Conservation (phyloP, 2,113 vertebrate genomes). For the Clupea harengus region DNA sequence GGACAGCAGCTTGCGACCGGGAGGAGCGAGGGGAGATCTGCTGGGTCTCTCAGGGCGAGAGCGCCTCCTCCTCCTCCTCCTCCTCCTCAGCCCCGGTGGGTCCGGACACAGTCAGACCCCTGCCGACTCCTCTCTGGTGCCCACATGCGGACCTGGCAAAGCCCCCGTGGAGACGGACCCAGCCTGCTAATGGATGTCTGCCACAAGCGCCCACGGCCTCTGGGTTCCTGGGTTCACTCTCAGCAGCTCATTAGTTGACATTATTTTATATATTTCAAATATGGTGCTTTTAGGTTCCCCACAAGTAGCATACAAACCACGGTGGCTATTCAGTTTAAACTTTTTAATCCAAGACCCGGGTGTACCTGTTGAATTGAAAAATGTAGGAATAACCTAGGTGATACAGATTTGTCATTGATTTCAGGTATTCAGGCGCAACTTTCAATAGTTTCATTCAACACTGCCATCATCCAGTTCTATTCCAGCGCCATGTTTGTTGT, state of each 20-base stretch:
- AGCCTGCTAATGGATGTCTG: conserved; percentile 53
- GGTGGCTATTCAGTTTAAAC: background rate
- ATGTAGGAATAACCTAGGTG: background rate
- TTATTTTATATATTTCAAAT: background rate
- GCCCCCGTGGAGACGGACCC: conserved; percentile 39
- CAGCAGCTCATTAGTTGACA: background rate
- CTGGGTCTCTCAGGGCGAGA: background rate
- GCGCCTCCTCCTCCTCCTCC: background rate
- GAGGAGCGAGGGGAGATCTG: conserved; percentile 45
- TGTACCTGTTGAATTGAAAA: background rate
- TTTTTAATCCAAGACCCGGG: background rate
- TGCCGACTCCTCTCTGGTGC: conserved; percentile 11
- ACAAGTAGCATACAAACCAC: background rate
- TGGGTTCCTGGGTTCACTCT: background rate
- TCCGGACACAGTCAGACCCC: conserved; percentile 36
- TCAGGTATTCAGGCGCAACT: background rate
- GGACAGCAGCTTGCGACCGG: conserved; percentile 56
- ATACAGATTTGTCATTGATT: background rate
- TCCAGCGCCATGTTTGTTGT: background rate
- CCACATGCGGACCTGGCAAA: conserved; percentile 41
- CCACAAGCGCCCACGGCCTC: conserved; percentile 31
- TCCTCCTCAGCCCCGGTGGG: background rate
- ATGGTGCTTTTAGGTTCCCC: background rate
- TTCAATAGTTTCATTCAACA: background rate
- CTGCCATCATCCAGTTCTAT: background rate